Evolutionary conservation across 1,140 invertebrate species (phyloP).

Genomic region (Drosophila setifemur): DNA sequence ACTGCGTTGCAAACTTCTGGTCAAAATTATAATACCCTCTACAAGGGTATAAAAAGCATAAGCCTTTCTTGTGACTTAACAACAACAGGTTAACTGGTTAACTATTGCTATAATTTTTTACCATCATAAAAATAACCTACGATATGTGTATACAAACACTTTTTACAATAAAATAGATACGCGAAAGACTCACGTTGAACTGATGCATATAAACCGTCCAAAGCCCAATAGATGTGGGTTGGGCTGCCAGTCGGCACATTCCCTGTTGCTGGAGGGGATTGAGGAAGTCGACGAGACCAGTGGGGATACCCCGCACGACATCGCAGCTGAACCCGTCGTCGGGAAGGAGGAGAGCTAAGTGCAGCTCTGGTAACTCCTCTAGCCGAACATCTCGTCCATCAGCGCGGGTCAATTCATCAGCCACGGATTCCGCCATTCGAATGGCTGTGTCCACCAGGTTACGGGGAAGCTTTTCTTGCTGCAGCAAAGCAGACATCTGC

Average conservation of each 20-base stretch:
- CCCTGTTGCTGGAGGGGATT: constrained; percentile 93
- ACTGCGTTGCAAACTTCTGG: too few species aligned
- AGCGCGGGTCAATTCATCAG: constrained; percentile 94
- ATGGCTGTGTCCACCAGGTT: constrained; percentile 86
- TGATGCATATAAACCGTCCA: constrained; percentile 97
- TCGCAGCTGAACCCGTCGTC: constrained; percentile 99
- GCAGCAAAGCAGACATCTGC: constrained; percentile 93
- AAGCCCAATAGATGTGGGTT: constrained; percentile 93
- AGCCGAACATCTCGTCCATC: constrained; percentile 92
- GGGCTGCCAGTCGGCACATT: constrained; percentile 93
- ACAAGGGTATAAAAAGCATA: too few species aligned
- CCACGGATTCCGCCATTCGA: constrained; percentile 94
- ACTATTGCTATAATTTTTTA: too few species aligned
- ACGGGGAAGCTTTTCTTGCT: constrained; percentile 86
- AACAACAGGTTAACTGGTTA: too few species aligned
- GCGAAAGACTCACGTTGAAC: constrained; percentile 82
- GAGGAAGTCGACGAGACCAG: constrained; percentile 96
- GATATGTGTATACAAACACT: too few species aligned
- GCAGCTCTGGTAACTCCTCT: constrained; percentile 94
- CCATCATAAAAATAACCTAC: too few species aligned
- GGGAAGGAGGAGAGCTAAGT: constrained; percentile 95
- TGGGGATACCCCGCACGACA: constrained; percentile 95
- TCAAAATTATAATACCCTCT: too few species aligned
- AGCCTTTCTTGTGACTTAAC: too few species aligned
- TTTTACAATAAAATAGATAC: not conserved